Evolutionary conservation across 2,113 vertebrate species (phyloP).

Genomic region (Bettongia penicillata): DNA sequence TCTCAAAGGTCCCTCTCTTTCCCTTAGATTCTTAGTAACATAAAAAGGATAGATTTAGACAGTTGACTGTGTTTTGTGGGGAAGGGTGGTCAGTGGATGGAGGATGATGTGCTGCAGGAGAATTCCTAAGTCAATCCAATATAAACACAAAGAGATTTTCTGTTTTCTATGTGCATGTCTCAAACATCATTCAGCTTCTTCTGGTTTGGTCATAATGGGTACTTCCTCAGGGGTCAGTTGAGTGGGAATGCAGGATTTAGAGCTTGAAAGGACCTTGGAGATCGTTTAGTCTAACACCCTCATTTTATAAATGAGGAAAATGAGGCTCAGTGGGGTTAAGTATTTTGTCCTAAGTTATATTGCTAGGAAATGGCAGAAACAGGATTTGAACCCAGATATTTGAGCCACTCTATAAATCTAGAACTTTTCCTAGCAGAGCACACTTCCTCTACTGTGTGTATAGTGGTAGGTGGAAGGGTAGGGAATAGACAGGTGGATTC

Average conservation of each 20-base stretch:
- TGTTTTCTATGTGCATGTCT: neutral
- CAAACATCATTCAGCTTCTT: neutral
- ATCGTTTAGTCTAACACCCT: neutral
- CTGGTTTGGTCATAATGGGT: neutral
- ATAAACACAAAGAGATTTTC: neutral
- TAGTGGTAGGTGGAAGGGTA: neutral
- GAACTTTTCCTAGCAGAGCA: neutral
- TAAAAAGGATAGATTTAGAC: neutral
- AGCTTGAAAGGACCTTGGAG: neutral
- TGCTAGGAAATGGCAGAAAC: neutral
- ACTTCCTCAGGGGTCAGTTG: neutral
- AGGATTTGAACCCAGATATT: neutral
- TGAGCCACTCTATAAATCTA: neutral
- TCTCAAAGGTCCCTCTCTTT: neutral
- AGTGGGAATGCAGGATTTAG: neutral
- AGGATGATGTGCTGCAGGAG: neutral
- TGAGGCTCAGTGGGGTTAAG: neutral
- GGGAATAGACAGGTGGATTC: neutral
- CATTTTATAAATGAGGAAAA: neutral
- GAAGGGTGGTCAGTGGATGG: neutral
- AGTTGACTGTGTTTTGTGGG: neutral
- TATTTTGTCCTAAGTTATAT: neutral
- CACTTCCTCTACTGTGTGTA: neutral
- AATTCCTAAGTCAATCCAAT: neutral
- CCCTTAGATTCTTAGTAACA: neutral